Percentiles rank a stretch among this genome's conserved stretches.
Evolutionary conservation across 2,888 invertebrate genomes (phyloP).

Genomic region (Crematogaster levior): DNA sequence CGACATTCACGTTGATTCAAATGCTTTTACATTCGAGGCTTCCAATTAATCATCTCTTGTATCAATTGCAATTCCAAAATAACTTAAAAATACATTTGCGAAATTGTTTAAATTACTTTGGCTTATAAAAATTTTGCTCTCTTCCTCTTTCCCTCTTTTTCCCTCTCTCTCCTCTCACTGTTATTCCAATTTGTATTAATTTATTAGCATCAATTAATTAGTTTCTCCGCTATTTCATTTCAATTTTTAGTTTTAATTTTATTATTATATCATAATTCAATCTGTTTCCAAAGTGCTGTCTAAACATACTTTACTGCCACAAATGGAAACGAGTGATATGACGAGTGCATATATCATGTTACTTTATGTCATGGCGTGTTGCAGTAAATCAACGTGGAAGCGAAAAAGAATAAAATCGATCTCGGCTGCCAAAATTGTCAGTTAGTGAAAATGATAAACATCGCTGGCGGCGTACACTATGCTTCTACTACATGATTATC

Average conservation of each 20-base stretch:
- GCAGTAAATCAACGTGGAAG: conserved; percentile 35
- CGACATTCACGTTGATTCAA: neutral
- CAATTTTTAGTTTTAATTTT: neutral
- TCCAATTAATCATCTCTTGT: conserved; percentile 25
- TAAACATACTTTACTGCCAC: neutral
- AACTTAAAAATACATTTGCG: neutral
- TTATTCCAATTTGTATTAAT: neutral
- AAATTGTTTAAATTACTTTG: neutral
- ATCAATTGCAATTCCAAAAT: neutral
- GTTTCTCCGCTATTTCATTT: neutral
- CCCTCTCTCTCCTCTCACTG: no score
- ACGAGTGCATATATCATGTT: conserved; percentile 49
- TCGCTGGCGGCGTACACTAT: conserved; percentile 14
- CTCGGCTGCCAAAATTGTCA: conserved; percentile 47
- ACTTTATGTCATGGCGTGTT: conserved; percentile 39
- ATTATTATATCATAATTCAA: neutral
- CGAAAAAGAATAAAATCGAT: conserved; percentile 50
- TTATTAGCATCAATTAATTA: neutral
- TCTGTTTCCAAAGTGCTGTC: neutral
- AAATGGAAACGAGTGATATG: conserved; percentile 38
- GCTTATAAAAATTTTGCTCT: neutral
- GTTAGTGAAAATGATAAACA: conserved; percentile 54
- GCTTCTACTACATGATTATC: conserved; percentile 18
- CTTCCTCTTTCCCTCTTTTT: no score
- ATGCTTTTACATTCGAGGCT: neutral